These are phyloP conservation scores for Galeopterus variegatus DNA, from an alignment of 2,113 vertebrate species.

Conservation along the genomic window DNA sequence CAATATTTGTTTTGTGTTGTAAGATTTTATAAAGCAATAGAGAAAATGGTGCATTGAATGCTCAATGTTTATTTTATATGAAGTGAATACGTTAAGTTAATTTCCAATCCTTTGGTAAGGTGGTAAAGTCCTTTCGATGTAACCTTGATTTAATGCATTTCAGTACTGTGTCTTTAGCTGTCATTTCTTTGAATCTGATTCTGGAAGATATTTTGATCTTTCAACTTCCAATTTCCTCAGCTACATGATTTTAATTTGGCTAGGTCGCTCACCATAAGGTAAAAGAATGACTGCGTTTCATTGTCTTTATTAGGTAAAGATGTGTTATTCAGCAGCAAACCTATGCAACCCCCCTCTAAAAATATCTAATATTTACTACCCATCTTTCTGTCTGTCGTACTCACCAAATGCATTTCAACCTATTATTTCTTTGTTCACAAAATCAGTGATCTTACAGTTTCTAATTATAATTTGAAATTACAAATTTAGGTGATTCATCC, in stretches of 20 bases:
- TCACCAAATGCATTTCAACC: neutral
- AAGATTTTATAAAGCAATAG: conserved; percentile 60
- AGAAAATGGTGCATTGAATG: conserved; percentile 72
- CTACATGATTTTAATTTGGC: conserved; percentile 62
- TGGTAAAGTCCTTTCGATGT: conserved; percentile 53
- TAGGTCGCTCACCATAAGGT: conserved; percentile 64
- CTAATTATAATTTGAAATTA: conserved; percentile 44
- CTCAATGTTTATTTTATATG: conserved; percentile 71
- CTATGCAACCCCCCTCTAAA: conserved; percentile 55
- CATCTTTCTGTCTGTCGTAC: neutral
- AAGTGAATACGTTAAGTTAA: conserved; percentile 76
- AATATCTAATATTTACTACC: neutral
- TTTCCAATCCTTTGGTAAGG: conserved; percentile 75
- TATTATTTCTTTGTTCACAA: neutral
- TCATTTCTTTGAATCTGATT: conserved; percentile 45
- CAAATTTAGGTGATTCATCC: neutral
- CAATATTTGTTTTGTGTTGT: conserved; percentile 44
- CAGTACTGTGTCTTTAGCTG: conserved; percentile 54
- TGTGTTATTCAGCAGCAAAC: conserved; percentile 67
- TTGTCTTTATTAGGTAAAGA: conserved; percentile 64
- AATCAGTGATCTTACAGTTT: neutral
- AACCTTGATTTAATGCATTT: conserved; percentile 69
- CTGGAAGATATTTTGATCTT: conserved; percentile 24
- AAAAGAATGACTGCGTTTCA: conserved; percentile 71
- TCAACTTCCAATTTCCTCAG: conserved; percentile 63